phyloP scores from a whole-genome alignment of 2,888 invertebrate genomes.

The Cistogaster globosa region DNA sequence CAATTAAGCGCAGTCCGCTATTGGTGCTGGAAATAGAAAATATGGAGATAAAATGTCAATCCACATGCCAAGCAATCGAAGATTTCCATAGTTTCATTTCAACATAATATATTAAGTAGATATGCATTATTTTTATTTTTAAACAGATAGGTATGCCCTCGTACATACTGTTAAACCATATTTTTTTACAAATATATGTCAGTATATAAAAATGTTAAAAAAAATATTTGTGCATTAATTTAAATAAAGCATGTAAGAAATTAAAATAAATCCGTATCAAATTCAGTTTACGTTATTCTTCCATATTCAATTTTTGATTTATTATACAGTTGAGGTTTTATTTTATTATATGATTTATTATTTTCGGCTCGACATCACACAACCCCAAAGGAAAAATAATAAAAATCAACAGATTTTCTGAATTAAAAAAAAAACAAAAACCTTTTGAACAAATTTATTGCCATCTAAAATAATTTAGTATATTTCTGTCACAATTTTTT shows the following conservation, averaged over 20 bases:
- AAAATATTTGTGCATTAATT: constrained; percentile 7
- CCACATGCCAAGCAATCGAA: no score
- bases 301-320: constrained; percentile 55
- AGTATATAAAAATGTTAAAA: not conserved
- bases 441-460: no score
- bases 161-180: not conserved
- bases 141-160: not conserved
- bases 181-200: not conserved
- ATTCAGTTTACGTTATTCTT: constrained; percentile 4
- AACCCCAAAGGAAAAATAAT: not conserved
- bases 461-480: no score
- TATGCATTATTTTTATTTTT: no score
- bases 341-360: constrained; percentile 53
- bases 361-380: constrained; percentile 16
- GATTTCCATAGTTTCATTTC: no score
- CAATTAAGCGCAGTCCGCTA: no score
- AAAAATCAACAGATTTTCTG: no score
- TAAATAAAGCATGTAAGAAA: constrained; percentile 4
- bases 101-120: no score
- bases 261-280: not conserved
- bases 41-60: no score
- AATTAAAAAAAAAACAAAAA: no score
- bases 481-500: no score
- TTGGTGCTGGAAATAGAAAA: no score
- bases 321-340: constrained; percentile 40